Evolutionary conservation across 2,888 invertebrate species (phyloP).

Genomic region (Mimachlamys varia): DNA sequence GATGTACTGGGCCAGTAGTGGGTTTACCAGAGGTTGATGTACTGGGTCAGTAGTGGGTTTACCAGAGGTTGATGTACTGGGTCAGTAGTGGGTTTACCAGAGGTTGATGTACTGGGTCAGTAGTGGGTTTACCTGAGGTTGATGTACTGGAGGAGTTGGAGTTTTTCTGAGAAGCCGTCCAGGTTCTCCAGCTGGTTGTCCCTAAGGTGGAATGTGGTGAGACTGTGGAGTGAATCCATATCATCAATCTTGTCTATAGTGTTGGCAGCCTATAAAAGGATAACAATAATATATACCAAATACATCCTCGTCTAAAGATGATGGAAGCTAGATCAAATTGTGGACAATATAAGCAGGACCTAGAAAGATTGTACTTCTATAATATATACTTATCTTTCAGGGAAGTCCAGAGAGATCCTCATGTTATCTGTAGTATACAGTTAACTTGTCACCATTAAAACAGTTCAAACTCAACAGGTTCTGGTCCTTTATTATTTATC

Average conservation of each 20-base stretch:
- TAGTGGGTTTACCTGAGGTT: slow-evolving; percentile 76
- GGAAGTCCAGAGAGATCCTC: too few species aligned
- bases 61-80: slow-evolving; percentile 67
- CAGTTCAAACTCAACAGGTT: too few species aligned
- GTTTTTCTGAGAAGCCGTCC: slow-evolving; percentile 78
- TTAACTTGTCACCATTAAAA: too few species aligned
- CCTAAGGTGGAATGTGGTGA: slow-evolving; percentile 79
- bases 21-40: slow-evolving; percentile 79
- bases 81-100: too few species aligned
- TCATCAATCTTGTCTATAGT: slow-evolving; percentile 78
- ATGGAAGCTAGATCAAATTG: too few species aligned
- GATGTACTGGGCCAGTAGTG: too few species aligned
- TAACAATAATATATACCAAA: not conserved
- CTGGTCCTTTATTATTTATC: too few species aligned
- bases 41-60: slow-evolving; percentile 76
- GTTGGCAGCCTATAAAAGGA: slow-evolving; percentile 75
- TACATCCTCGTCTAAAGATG: not conserved
- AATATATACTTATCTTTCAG: too few species aligned
- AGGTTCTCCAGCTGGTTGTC: slow-evolving; percentile 79
- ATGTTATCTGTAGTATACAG: too few species aligned
- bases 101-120: too few species aligned
- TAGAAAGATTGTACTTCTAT: too few species aligned
- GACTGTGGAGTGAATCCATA: slow-evolving; percentile 71
- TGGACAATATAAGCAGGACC: too few species aligned
- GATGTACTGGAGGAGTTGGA: slow-evolving; percentile 78